Evolutionary conservation across 2,888 invertebrate species (phyloP).

Genomic region (Iselma pallidipennis): DNA sequence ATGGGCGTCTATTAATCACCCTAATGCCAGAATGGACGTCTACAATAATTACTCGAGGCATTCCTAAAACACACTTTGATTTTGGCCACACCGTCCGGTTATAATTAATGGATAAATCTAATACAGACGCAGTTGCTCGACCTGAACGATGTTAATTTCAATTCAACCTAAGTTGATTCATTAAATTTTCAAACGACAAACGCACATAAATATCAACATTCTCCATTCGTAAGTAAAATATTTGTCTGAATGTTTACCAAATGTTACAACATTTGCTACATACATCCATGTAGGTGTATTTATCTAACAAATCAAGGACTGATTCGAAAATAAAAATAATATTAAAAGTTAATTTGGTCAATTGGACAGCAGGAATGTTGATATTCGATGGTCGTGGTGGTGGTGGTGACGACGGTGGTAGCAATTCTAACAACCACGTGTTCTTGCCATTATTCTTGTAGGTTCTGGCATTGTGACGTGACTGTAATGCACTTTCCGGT

Average conservation of each 20-base stretch:
- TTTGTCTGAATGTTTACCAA: no score
- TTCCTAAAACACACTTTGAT: slow-evolving; percentile 1
- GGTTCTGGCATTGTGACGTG: slow-evolving; percentile 44
- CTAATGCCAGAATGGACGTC: slow-evolving; percentile 3
- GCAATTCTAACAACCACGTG: slow-evolving; percentile 36
- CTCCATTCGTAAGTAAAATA: neutral
- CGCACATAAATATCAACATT: neutral
- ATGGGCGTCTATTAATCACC: slow-evolving; percentile 13
- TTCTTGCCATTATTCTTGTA: slow-evolving; percentile 45
- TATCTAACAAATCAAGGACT: neutral
- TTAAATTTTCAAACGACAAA: neutral
- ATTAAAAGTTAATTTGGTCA: neutral
- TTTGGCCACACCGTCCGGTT: neutral
- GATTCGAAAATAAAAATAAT: no score
- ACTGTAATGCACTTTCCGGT: slow-evolving; percentile 42
- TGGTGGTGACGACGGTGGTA: neutral
- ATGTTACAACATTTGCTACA: neutral
- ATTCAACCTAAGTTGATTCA: neutral
- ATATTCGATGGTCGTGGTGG: neutral
- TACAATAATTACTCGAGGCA: slow-evolving; percentile 2
- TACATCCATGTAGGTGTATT: neutral
- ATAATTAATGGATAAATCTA: slow-evolving; percentile 23
- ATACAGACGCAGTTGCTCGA: slow-evolving; percentile 22
- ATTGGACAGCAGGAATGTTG: neutral
- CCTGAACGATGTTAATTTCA: neutral